Evolutionary conservation across 2,797 vertebrate genomes (phyloP), one percentile per base, ranked within the genome.

Genomic region (Pseudopleuronectes americanus): DNA sequence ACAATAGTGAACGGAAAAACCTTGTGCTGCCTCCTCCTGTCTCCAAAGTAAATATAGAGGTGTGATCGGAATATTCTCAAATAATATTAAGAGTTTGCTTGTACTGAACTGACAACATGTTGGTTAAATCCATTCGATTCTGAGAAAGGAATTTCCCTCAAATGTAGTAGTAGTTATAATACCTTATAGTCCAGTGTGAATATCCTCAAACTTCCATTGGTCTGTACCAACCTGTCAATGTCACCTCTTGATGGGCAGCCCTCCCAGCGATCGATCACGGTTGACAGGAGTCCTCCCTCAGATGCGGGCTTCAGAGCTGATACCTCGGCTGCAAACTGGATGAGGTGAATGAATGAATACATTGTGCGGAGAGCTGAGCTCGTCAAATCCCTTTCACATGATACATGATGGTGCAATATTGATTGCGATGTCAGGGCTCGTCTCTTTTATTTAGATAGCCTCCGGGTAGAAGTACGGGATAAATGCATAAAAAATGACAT

Each of bases 191-290:
- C 36, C 9, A 33, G 6, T 41, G 17, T 63, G 36, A 63, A 36
- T 64, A 60, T 69, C 68, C 4, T 41, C 4, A 45, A 51, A 43
- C 53, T 21, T 23, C 13, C 7, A 56, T 64, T 71, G 4, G 23
- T 72, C 62, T 31, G 24, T 68, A 64, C 76, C 47, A 69, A 61
- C 74, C 64, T 58, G 63, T 81, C 85, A 87, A 9, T 82, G 83
- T 82, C 79, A 71, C 77, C 67, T 60, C 62, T 24, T 72, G 64
- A 77, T 64, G 77, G 79, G 68, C 61, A 64, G 54, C 22, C 26
- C 22, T 47, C 54, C 19, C 57, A 33, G 60, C 74, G 74, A 86
- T 84, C 52, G 24, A 84, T 84, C 71, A 72, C 31, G 54, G 51
- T n/a, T 82, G 81, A 82, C 69, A 62, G 47, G 47, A 23, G 7